Evolutionary conservation across 2,888 invertebrate genomes (phyloP).

Genomic region (Camptogramma bilineatum): DNA sequence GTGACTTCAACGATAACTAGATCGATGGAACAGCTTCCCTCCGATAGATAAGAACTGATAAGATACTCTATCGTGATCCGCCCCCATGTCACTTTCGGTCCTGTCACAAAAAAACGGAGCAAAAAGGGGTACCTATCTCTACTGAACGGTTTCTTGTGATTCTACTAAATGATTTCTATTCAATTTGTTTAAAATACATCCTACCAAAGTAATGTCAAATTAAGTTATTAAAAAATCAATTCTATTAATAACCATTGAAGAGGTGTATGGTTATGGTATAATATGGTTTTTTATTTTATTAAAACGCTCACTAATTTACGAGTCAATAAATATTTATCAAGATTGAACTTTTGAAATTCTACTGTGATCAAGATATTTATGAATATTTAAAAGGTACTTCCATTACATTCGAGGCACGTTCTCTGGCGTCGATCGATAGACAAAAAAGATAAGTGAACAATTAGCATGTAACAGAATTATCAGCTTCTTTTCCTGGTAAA

Average conservation of each 20-base stretch:
- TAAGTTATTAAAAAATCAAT: too few species aligned
- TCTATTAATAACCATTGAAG: too few species aligned
- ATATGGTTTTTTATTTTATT: not conserved
- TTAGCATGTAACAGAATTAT: slow-evolving; percentile 39
- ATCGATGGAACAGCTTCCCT: slow-evolving; percentile 72
- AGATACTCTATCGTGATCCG: slow-evolving; percentile 73
- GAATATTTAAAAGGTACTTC: not conserved
- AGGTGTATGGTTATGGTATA: too few species aligned
- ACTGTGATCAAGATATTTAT: slow-evolving; percentile 3
- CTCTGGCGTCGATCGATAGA: slow-evolving; percentile 16
- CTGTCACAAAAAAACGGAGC: slow-evolving; percentile 49
- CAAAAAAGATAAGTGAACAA: slow-evolving; percentile 36
- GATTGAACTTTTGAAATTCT: slow-evolving; percentile 1
- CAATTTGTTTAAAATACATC: not conserved
- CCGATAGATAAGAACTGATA: slow-evolving; percentile 68
- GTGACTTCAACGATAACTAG: slow-evolving; percentile 38
- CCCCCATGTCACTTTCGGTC: slow-evolving; percentile 61
- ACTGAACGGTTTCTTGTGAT: slow-evolving; percentile 11
- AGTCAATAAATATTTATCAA: not conserved
- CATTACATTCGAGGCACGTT: slow-evolving; percentile 8
- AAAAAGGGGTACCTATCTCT: slow-evolving; percentile 23
- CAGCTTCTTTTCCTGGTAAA: slow-evolving; percentile 45
- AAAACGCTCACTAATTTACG: not conserved
- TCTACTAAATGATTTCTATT: not conserved
- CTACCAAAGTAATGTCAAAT: too few species aligned